These are phyloP conservation scores for Phyllostomus hastatus DNA, from an alignment of 2,113 vertebrate species.

Conservation along the genomic window DNA sequence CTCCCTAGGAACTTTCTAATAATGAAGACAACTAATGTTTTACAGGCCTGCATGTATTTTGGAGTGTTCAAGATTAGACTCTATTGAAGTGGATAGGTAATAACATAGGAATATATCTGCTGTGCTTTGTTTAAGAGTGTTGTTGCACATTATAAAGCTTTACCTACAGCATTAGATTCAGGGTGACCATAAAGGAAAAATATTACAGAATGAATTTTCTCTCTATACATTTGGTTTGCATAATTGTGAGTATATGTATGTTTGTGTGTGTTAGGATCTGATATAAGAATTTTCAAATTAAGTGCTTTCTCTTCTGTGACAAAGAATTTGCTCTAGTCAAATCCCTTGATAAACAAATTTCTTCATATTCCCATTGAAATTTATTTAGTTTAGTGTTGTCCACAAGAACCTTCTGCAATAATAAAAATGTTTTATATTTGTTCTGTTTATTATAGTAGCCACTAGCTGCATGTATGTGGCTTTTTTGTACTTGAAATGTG, in stretches of 20 bases:
- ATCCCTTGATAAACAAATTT: neutral
- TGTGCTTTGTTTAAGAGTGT: neutral
- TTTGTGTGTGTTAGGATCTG: neutral
- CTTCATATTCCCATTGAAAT: neutral
- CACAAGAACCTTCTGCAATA: neutral
- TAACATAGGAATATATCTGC: neutral
- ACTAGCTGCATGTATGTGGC: neutral
- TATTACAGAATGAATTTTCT: neutral
- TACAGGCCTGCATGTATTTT: neutral
- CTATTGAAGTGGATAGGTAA: neutral
- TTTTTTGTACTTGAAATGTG: neutral
- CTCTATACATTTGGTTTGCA: neutral
- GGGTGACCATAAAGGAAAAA: neutral
- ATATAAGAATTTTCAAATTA: neutral
- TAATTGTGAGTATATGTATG: neutral
- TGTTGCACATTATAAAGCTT: neutral
- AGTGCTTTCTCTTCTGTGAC: neutral
- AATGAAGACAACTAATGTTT: slow-evolving; percentile 33
- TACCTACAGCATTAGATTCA: neutral
- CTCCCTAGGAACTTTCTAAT: slow-evolving; percentile 41
- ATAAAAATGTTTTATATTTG: neutral
- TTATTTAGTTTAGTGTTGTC: neutral
- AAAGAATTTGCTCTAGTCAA: neutral
- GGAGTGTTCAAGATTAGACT: slow-evolving; percentile 30
- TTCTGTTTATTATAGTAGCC: neutral